Percentiles rank a stretch among this genome's conserved stretches.
These are phyloP conservation scores for Diorhabda sublineata DNA, from an alignment of 1,140 invertebrate species.

Conservation along the genomic window DNA sequence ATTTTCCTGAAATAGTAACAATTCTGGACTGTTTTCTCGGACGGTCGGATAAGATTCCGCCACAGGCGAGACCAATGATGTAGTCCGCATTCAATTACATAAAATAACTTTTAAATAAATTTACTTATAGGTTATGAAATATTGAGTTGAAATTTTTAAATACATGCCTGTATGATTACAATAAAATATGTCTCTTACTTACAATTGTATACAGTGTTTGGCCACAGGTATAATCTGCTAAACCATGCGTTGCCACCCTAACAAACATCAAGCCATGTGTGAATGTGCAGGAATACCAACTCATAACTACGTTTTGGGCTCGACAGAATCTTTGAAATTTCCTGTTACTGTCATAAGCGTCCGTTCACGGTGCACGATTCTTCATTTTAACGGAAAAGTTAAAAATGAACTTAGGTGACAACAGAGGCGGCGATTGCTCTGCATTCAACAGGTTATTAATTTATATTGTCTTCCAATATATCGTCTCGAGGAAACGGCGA, in stretches of 20 bases:
- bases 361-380: constrained; percentile 16
- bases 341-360: constrained; percentile 20
- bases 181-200: neutral
- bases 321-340: constrained; percentile 14
- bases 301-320: neutral
- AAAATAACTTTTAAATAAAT: no score
- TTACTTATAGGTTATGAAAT: no score
- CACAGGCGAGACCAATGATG: no score
- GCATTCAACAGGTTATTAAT: no score
- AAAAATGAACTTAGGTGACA: neutral
- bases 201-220: neutral
- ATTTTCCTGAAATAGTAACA: no score
- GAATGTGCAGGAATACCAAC: constrained; percentile 4
- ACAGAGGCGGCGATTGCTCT: neutral
- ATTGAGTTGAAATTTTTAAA: no score
- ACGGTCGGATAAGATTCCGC: no score
- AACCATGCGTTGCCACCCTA: constrained; percentile 10
- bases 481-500: no score
- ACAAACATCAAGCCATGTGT: constrained; percentile 15
- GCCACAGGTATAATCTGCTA: constrained; percentile 4
- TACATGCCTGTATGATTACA: no score
- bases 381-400: constrained; percentile 18
- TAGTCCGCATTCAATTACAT: no score
- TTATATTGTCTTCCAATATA: no score
- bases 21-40: no score